Evolutionary conservation across 1,140 invertebrate genomes (phyloP).

Genomic region (Psilanteris sp.): DNA sequence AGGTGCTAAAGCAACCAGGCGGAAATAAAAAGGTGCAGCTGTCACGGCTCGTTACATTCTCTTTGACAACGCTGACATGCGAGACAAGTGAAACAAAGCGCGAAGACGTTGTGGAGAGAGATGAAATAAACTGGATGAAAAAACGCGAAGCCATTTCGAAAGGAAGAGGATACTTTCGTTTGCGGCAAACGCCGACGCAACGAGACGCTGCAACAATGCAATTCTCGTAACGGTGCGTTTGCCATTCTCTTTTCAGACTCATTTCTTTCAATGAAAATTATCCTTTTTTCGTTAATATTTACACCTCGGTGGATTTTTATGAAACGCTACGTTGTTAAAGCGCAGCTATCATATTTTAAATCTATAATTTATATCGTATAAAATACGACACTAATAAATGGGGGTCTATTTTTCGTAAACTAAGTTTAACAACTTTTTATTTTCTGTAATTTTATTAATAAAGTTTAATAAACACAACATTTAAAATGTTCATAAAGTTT

Average conservation of each 20-base stretch:
- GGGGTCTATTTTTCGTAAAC: no score
- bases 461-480: no score
- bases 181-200: conserved; percentile 67
- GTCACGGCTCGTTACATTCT: conserved; percentile 73
- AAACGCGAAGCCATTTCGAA: conserved; percentile 74
- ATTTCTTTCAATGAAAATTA: conserved; percentile 46
- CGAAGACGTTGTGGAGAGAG: conserved; percentile 44
- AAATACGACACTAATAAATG: no score
- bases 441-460: no score
- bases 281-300: no score
- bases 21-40: conserved; percentile 63
- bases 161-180: conserved; percentile 79
- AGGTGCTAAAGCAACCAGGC: conserved; percentile 27
- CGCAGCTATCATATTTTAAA: no score
- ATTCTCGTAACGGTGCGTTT: conserved; percentile 52
- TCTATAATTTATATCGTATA: no score
- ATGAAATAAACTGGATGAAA: conserved; percentile 68
- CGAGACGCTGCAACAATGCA: conserved; percentile 48
- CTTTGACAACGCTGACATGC: conserved; percentile 61
- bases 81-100: conserved; percentile 50
- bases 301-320: no score
- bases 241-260: conserved; percentile 49
- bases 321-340: no score
- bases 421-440: no score
- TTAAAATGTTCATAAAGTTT: no score